A percentile compares a stretch with the other conserved stretches of the same genome.
phyloP scores from a whole-genome alignment of 2,797 vertebrate species.

The Oryzias sinensis region DNA sequence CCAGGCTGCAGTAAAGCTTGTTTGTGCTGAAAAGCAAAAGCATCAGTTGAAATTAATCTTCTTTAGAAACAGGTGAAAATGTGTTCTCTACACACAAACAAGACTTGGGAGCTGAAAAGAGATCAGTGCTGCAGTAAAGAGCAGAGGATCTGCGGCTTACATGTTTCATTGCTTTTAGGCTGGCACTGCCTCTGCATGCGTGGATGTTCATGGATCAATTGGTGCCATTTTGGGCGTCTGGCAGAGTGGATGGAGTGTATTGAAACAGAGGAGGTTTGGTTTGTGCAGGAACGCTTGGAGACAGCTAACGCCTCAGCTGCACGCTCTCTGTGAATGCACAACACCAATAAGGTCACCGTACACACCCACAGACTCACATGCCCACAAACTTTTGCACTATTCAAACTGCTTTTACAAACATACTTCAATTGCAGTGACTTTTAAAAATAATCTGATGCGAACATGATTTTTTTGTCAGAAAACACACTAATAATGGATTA shows the following conservation, averaged over 20 bases:
- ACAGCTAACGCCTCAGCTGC: conserved; percentile 54
- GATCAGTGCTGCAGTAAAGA: conserved; percentile 5
- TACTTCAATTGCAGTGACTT: conserved; percentile 19
- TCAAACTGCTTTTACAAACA: conserved; percentile 32
- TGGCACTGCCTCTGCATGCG: conserved; percentile 51
- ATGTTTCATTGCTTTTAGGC: conserved; percentile 31
- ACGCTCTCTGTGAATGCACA: conserved; percentile 54
- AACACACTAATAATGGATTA: too few species aligned
- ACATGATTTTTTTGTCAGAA: neutral
- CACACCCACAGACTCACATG: conserved; percentile 18
- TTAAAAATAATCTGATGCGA: conserved; percentile 26
- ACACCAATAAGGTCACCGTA: conserved; percentile 47
- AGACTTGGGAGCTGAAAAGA: conserved; percentile 12
- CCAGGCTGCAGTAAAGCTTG: conserved; percentile 5
- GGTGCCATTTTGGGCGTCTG: conserved; percentile 53
- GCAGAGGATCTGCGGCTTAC: conserved; percentile 28
- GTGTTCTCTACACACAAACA: conserved; percentile 23
- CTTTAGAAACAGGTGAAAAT: conserved; percentile 1
- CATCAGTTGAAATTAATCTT: conserved; percentile 11
- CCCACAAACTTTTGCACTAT: conserved; percentile 17
- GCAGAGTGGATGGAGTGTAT: conserved; percentile 31
- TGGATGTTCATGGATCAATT: conserved; percentile 57
- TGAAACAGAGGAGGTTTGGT: conserved; percentile 43
- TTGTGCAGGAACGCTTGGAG: conserved; percentile 43
- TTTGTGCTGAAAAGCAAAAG: conserved; percentile 3